Evolutionary conservation across 2,113 vertebrate genomes (phyloP).

Genomic region (Empidonax alnorum): DNA sequence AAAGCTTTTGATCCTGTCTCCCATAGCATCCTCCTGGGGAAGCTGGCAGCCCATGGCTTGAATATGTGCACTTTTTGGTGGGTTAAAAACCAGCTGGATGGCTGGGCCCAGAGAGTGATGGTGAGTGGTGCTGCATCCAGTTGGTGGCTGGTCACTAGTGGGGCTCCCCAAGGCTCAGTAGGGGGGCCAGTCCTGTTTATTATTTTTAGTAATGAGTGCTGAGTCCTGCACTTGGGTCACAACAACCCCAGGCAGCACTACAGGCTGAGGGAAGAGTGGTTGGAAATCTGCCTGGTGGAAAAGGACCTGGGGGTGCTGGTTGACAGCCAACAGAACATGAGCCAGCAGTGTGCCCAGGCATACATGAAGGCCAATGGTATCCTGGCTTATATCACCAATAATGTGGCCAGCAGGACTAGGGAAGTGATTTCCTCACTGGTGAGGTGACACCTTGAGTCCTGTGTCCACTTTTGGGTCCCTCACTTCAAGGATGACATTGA

Average conservation of each 20-base stretch:
- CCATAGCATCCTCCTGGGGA: no score
- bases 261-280: neutral
- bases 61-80: neutral
- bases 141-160: fast-evolving
- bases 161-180: neutral
- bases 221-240: neutral
- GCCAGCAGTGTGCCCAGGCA: neutral
- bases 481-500: neutral
- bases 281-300: neutral
- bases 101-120: neutral
- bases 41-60: no score
- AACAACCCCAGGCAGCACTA: neutral
- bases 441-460: neutral
- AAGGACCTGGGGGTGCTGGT: neutral
- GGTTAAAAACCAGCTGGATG: neutral
- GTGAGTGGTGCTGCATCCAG: neutral
- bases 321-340: neutral
- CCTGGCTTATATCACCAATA: neutral
- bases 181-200: neutral
- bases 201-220: neutral
- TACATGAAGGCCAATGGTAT: neutral
- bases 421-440: neutral
- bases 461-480: neutral
- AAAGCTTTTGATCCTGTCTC: neutral
- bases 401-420: neutral